Evolutionary conservation across 2,797 vertebrate species (phyloP), one percentile per base, ranked within the genome.

Genomic region (Sebastes steindachneri): DNA sequence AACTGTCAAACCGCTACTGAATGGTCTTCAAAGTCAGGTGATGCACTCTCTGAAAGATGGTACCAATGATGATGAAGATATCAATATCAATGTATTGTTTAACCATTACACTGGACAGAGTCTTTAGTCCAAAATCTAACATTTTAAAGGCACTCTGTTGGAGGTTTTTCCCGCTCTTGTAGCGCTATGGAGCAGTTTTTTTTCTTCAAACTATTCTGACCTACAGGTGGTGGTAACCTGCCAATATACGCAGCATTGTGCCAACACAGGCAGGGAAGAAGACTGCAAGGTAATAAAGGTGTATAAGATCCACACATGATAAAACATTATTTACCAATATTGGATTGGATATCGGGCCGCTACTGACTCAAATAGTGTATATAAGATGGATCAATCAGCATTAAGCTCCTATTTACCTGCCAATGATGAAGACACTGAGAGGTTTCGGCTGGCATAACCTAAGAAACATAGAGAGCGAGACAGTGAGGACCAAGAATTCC

Each of bases 81-180:
- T 25, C 23, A n/a, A 31, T 21, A 25, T 25, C 3, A n/a, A 31
- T 53, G 2, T 21, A 28, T 5, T 65, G 29, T 37, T 37, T 26
- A 4, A 21, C 0, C 41, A 45, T 45, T 17, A 45, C 41, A 1
- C 41, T 1, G 41, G 41, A 45, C 41, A 45, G 14, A 45, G 14
- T 0, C 41, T 45, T 35, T 3, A 33, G 9, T 26, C 15, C 1
- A 59, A 48, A 67, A 48, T 48, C 0, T 1, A 2, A 45, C 0
- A 45, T 45, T 28, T 28, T 28, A 41, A 9, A 68, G 8, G 23
- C 7, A 29, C 57, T 17, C 0, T 17, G 25, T 58, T 51, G 41
- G 0, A 23, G 12, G 3, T 15, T 57, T 26, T 8, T 1, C 6
- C 41, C 3, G 2, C 23, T 4, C 12, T 26, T 26, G 23, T 25